These are phyloP conservation scores for Borostomias antarcticus DNA, from an alignment of 2,797 vertebrate genomes.

Conservation along the genomic window DNA sequence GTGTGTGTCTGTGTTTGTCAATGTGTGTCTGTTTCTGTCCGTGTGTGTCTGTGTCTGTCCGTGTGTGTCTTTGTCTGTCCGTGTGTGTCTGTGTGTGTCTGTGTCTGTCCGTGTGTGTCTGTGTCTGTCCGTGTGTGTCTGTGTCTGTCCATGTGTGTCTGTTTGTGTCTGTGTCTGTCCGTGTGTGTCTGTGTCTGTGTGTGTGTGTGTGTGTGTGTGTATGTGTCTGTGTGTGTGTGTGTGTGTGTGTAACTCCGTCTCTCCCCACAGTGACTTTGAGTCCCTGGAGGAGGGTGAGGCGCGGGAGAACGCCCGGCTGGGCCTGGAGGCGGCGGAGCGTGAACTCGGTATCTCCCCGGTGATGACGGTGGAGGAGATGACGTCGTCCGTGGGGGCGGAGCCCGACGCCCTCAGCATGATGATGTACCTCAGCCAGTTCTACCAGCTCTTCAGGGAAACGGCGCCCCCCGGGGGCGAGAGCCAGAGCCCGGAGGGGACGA, in stretches of 20 bases:
- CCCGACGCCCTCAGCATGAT: slow-evolving; percentile 94
- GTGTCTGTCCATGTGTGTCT: slow-evolving; percentile 7
- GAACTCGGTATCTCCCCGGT: slow-evolving; percentile 92
- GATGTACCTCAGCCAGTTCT: slow-evolving; percentile 96
- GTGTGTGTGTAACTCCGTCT: neutral
- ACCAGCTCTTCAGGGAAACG: slow-evolving; percentile 89
- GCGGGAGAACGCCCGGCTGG: slow-evolving; percentile 85
- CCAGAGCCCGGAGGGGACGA: slow-evolving; percentile 81
- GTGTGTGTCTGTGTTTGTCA: neutral
- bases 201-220: neutral
- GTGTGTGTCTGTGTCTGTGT: slow-evolving; percentile 6
- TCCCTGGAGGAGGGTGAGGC: slow-evolving; percentile 80
- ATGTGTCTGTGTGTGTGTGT: neutral
- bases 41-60: neutral
- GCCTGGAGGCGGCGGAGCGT: slow-evolving; percentile 85
- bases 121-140: neutral
- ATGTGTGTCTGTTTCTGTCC: slow-evolving; percentile 6
- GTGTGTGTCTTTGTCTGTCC: slow-evolving; percentile 11
- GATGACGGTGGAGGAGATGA: slow-evolving; percentile 94
- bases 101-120: slow-evolving; percentile 8
- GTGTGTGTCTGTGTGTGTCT: neutral
- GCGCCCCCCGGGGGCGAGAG: slow-evolving; percentile 82
- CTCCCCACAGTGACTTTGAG: slow-evolving; percentile 82
- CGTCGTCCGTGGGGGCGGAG: slow-evolving; percentile 81
- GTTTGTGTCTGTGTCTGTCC: no score